phyloP scores from a whole-genome alignment of 2,797 vertebrate species.

The Salmo trutta region DNA sequence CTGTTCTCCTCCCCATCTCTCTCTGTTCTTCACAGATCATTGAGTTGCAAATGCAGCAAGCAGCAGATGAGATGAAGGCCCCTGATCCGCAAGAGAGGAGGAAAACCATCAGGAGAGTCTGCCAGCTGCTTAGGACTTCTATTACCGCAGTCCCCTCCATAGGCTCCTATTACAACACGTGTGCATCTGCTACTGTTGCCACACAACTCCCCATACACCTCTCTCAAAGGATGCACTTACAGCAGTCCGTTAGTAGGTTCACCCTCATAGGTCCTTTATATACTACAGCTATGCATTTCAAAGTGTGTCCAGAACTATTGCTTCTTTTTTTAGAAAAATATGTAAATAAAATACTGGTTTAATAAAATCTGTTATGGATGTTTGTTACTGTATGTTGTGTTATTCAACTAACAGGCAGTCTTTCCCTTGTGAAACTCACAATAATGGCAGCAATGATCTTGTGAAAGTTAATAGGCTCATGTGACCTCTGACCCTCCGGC shows the following conservation, averaged over 20 bases:
- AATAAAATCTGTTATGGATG: slow-evolving; percentile 2
- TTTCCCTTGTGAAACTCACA: not conserved
- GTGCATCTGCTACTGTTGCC: slow-evolving; percentile 14
- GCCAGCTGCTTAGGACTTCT: slow-evolving; percentile 48
- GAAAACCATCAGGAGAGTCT: slow-evolving; percentile 83
- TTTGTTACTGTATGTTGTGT: slow-evolving; percentile 30
- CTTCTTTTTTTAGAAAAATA: no score
- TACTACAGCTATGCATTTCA: not conserved
- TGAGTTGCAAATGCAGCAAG: slow-evolving; percentile 85
- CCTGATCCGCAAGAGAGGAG: slow-evolving; percentile 87
- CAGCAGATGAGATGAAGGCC: slow-evolving; percentile 87
- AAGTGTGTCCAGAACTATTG: slow-evolving; percentile 42
- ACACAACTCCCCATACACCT: slow-evolving; percentile 10
- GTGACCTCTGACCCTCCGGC: slow-evolving; percentile 38
- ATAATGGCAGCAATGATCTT: not conserved
- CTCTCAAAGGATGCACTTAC: not conserved
- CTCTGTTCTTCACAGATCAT: slow-evolving; percentile 71
- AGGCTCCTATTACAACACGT: slow-evolving; percentile 35
- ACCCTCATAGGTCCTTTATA: not conserved
- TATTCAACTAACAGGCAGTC: not conserved
- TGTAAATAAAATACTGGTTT: slow-evolving; percentile 34
- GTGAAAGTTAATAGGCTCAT: not conserved
- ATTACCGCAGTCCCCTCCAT: slow-evolving; percentile 19
- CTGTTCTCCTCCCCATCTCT: not conserved
- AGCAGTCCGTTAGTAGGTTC: not conserved